Percentiles rank a stretch among this genome's conserved stretches.
Evolutionary conservation across 1,140 invertebrate species (phyloP).

Genomic region (Diachasma alloeum): DNA sequence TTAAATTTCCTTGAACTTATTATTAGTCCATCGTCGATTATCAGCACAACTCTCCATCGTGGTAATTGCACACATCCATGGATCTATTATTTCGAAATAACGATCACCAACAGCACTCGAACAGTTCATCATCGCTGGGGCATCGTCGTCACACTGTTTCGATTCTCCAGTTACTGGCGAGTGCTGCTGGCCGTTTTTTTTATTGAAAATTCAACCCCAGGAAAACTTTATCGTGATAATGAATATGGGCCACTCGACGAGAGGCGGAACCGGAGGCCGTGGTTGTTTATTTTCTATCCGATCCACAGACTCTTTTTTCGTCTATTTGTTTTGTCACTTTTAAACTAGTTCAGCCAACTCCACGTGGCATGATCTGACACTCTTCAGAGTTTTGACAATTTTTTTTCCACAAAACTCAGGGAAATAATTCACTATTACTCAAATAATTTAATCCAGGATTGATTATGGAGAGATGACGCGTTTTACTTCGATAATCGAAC

Average conservation of each 20-base stretch:
- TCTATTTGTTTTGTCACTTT: neutral
- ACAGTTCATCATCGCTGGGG: neutral
- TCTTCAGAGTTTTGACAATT: too few species aligned
- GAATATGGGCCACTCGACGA: conserved; percentile 48
- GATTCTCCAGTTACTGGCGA: neutral
- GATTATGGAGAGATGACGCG: neutral
- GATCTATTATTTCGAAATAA: neutral
- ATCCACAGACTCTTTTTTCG: neutral
- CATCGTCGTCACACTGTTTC: neutral
- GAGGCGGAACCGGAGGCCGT: conserved; percentile 1
- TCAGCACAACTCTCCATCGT: neutral
- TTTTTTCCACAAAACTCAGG: neutral
- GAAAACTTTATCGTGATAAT: conserved; percentile 46
- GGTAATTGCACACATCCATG: neutral
- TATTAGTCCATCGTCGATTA: neutral
- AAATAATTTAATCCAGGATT: neutral
- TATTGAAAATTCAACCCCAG: neutral
- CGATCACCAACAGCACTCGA: neutral
- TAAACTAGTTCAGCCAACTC: neutral
- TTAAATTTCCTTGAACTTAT: neutral
- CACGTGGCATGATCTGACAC: too few species aligned
- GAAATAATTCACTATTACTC: neutral
- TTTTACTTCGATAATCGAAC: neutral
- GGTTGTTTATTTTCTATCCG: neutral
- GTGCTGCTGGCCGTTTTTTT: neutral